Base-by-base conservation (phyloP, 2,797 vertebrate species). In the Amphiprion clarkii region DNA sequence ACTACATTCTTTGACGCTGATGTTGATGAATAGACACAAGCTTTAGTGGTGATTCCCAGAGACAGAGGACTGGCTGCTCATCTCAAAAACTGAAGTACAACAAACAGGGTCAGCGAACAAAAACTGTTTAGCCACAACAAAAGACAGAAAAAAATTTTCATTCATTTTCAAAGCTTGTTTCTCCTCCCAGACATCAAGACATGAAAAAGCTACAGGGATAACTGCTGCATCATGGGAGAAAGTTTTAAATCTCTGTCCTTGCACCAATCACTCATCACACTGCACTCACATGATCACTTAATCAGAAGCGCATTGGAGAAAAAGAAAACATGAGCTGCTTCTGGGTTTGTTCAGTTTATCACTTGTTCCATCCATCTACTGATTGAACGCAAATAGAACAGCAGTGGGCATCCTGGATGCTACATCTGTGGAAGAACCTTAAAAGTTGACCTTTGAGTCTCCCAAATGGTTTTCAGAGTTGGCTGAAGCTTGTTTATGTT, bases 61-160 rank as follows among this genome's bases (percentile, higher is more conserved):
- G 29, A 0, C 1, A 25, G 14, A 55, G 21, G 56, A 51, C 53
- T 59, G 65, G n/a, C 61, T 60, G 46, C 51, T 73, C 51, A 5
- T 16, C 14, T 5, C 6, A 0, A 6, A 46, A 63, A 61, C 55
- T 33, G 0, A 64, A 23, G n/a, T 21, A 31, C 42, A 67, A 61
- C 55, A 72, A 64, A 67, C 39, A 74, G 7, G 29, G 31, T 54
- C 58, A 57, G 36, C 21, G n/a, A 8, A 54, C 6, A 46, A 70
- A 76, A 73, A 61, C 62, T 61, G 58, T 42, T 8, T 48, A 60
- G 5, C 17, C 53, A 76, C 61, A 66, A 46, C 33, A 68, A 8
- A 52, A 59, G 53, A 65, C 42, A 8, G 14, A 52, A 36, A 57
- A 56, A 27, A 27, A 6, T 27, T 31, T 55, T 66, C 11, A 69